These are phyloP conservation scores for Monopis laevigella DNA, from an alignment of 2,888 invertebrate species.

Conservation along the genomic window DNA sequence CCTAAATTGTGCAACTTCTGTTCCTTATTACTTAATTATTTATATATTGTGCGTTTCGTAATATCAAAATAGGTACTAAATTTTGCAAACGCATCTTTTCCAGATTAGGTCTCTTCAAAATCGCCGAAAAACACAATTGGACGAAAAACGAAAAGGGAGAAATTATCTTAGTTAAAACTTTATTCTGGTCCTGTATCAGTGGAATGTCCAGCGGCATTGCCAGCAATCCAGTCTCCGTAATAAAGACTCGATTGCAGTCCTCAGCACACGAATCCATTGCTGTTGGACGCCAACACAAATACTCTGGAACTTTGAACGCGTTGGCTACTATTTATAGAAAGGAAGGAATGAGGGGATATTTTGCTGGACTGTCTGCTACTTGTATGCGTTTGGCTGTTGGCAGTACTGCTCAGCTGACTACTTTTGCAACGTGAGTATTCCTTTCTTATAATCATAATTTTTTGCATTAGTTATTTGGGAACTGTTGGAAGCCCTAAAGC, in stretches of 20 bases:
- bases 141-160: slow-evolving; percentile 44
- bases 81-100: too few relatives aligned
- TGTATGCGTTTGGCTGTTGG: slow-evolving; percentile 82
- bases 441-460: too few relatives aligned
- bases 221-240: slow-evolving; percentile 80
- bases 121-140: slow-evolving; percentile 67
- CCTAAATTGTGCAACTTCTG: background rate
- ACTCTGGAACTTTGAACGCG: slow-evolving; percentile 67
- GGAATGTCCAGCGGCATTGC: slow-evolving; percentile 75
- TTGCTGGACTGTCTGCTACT: slow-evolving; percentile 79
- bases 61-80: too few relatives aligned
- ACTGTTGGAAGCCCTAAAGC: too few relatives aligned
- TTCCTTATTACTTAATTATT: too few relatives aligned
- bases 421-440: slow-evolving; percentile 72
- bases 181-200: slow-evolving; percentile 57
- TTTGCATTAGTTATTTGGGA: too few relatives aligned
- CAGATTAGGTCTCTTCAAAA: slow-evolving; percentile 73
- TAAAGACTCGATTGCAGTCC: slow-evolving; percentile 83
- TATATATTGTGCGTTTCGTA: too few relatives aligned
- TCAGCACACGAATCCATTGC: slow-evolving; percentile 77
- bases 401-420: slow-evolving; percentile 84
- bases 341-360: slow-evolving; percentile 73
- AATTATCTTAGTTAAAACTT: slow-evolving; percentile 38
- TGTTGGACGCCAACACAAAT: slow-evolving; percentile 84
- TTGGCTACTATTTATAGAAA: slow-evolving; percentile 54